Percentiles rank a stretch among this genome's conserved stretches.
Conservation (phyloP, 2,113 vertebrate genomes). For the Hoplias malabaricus region DNA sequence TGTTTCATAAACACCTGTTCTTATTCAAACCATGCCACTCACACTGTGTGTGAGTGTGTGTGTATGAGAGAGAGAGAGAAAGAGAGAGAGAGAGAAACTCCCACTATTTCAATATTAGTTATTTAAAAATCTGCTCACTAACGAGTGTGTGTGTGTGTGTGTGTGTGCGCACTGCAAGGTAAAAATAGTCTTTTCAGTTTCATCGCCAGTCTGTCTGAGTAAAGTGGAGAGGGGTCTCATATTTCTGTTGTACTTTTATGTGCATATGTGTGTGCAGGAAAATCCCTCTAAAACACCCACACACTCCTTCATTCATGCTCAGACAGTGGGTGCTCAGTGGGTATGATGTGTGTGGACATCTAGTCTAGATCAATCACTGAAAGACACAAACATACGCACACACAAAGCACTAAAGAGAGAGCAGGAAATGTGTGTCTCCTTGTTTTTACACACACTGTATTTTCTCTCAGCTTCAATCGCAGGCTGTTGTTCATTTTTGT, state of each 20-base stretch:
- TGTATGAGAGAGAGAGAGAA: too few species aligned
- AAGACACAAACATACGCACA: background rate
- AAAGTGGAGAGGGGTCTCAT: constrained; percentile 6
- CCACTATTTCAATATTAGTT: background rate
- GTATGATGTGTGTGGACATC: background rate
- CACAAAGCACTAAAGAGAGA: too few species aligned
- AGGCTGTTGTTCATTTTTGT: too few species aligned
- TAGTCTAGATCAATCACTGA: constrained; percentile 7
- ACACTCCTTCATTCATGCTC: constrained; percentile 10
- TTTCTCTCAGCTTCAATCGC: too few species aligned
- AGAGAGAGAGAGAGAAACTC: too few species aligned
- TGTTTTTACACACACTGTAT: background rate
- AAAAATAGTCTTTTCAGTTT: background rate
- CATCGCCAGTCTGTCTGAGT: constrained; percentile 1
- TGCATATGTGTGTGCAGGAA: constrained; percentile 14
- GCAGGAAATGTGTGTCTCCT: too few species aligned
- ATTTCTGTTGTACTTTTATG: background rate
- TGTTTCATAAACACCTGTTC: constrained; percentile 42
- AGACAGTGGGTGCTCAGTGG: background rate
- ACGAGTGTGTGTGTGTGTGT: background rate
- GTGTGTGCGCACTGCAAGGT: background rate
- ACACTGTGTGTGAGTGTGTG: background rate
- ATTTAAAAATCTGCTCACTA: background rate
- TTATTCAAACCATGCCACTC: constrained; percentile 36
- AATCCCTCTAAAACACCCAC: background rate